Percentiles rank a stretch among this genome's conserved stretches.
These are phyloP conservation scores for Toxotes lorentzi DNA, from an alignment of 2,797 vertebrate genomes.

Conservation along the genomic window DNA sequence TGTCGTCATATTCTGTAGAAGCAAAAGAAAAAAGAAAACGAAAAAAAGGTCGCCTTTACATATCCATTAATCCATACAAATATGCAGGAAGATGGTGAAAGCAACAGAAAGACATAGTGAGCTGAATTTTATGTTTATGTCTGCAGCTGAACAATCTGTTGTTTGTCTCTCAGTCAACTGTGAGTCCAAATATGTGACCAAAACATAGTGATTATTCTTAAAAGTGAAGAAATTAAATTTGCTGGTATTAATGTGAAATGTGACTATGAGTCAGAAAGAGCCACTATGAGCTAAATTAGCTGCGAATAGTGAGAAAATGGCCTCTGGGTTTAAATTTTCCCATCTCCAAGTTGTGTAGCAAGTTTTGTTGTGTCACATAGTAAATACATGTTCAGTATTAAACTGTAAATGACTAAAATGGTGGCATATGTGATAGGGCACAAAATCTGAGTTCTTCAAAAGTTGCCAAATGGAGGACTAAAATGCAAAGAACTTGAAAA, in stretches of 20 bases:
- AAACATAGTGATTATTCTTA: conserved; percentile 41
- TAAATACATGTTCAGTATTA: conserved; percentile 45
- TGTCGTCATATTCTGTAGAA: conserved; percentile 34
- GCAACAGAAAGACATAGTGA: background rate
- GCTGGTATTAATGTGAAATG: conserved; percentile 21
- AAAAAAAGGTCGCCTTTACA: conserved; percentile 22
- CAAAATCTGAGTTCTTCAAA: conserved; percentile 31
- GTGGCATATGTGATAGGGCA: conserved; percentile 6
- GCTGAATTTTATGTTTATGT: conserved; percentile 40
- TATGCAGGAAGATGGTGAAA: background rate
- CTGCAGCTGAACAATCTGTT: conserved; percentile 52
- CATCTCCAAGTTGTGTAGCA: conserved; percentile 6
- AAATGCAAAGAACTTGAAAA: conserved; percentile 53
- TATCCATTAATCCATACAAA: conserved; percentile 27
- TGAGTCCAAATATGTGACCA: conserved; percentile 57
- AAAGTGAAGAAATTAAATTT: conserved; percentile 39
- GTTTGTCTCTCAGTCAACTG: conserved; percentile 52
- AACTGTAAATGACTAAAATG: conserved; percentile 22
- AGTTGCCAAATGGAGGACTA: conserved; percentile 42
- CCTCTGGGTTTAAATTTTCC: background rate
- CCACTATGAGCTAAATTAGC: conserved; percentile 22
- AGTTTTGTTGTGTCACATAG: conserved; percentile 33
- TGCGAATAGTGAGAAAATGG: conserved; percentile 6
- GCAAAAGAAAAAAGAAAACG: conserved; percentile 6
- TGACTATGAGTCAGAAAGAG: conserved; percentile 26